phyloP scores from a whole-genome alignment of 2,888 invertebrate species.

The Epicampocera succincta region DNA sequence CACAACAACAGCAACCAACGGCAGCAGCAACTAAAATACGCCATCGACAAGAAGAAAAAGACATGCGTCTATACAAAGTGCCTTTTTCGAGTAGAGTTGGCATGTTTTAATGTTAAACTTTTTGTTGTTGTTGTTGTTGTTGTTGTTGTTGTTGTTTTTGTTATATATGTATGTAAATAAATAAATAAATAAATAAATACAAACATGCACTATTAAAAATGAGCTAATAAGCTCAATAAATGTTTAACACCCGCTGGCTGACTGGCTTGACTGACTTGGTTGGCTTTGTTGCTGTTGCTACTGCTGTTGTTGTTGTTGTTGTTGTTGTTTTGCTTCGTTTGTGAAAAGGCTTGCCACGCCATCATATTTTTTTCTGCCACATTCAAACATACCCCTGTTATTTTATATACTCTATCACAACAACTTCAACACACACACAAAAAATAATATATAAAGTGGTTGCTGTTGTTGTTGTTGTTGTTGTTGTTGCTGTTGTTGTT shows the following conservation, averaged over 20 bases:
- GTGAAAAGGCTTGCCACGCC: conserved; percentile 61
- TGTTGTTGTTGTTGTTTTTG: conserved; percentile 40
- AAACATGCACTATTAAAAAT: conserved; percentile 70
- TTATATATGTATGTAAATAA: conserved; percentile 29
- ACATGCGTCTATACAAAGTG: conserved; percentile 54
- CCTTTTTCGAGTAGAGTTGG: conserved; percentile 56
- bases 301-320: background rate
- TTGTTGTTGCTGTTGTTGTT: conserved; percentile 40
- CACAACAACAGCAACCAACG: conserved; percentile 11
- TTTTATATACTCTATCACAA: conserved; percentile 40
- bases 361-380: conserved; percentile 51
- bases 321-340: conserved; percentile 6
- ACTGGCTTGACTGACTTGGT: conserved; percentile 56
- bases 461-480: conserved; percentile 29
- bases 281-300: conserved; percentile 36
- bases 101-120: conserved; percentile 61
- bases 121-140: conserved; percentile 38
- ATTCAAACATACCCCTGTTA: conserved; percentile 39
- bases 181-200: too few relatives aligned
- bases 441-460: conserved; percentile 17
- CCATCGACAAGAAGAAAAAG: conserved; percentile 22
- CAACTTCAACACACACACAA: conserved; percentile 67
- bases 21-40: background rate
- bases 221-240: conserved; percentile 79
- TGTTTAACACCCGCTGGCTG: conserved; percentile 78